These are phyloP conservation scores for Drosophila melanogaster DNA, from an alignment of 1,140 invertebrate species.

Conservation along the genomic window DNA sequence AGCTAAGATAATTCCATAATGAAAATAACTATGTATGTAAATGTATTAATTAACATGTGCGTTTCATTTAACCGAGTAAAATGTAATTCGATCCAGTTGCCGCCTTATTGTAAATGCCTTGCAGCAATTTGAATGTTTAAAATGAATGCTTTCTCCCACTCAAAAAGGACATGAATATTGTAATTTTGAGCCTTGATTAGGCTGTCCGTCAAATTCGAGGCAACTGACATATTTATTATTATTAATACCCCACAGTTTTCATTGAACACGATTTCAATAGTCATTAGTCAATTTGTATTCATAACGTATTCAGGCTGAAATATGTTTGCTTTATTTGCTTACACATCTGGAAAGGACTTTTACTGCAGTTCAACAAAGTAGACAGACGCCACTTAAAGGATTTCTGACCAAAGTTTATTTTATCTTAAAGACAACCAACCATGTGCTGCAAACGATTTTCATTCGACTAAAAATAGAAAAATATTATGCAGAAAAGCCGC, in stretches of 20 bases:
- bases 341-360: not conserved
- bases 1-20: too few relatives aligned
- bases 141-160: not conserved
- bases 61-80: not conserved
- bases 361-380: not conserved
- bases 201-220: constrained; percentile 16
- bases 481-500: constrained; percentile 16
- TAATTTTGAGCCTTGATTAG: constrained; percentile 3
- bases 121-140: not conserved
- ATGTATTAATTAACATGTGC: not conserved
- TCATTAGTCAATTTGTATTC: not conserved
- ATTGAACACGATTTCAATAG: constrained; percentile 4
- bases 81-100: not conserved
- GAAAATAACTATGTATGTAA: not conserved
- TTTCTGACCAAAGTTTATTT: constrained; percentile 10
- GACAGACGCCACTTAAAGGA: not conserved
- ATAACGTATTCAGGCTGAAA: not conserved
- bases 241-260: constrained; percentile 7
- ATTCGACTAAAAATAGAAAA: constrained; percentile 34
- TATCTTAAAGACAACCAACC: not conserved
- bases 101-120: not conserved
- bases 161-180: not conserved
- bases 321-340: not conserved
- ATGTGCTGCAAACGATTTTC: not conserved
- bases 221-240: constrained; percentile 22